A percentile compares a stretch with the other conserved stretches of the same genome.
Conservation (phyloP, 1,140 invertebrate genomes). For the Lepidurus apus region DNA sequence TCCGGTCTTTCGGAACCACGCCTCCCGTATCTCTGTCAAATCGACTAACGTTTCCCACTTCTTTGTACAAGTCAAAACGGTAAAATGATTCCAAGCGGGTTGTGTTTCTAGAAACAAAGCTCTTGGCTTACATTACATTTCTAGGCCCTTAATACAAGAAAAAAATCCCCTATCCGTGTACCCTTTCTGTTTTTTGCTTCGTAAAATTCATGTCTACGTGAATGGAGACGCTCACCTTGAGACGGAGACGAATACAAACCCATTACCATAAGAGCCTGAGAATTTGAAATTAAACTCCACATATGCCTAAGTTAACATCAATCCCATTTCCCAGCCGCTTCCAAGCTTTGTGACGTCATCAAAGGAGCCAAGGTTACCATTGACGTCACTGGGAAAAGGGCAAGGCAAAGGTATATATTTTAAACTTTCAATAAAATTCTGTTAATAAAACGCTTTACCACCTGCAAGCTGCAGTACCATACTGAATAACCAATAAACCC, state of each 20-base stretch:
- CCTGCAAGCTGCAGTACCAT: not conserved
- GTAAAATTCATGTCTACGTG: too few species aligned
- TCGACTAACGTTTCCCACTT: not conserved
- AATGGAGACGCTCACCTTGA: too few species aligned
- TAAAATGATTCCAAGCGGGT: not conserved
- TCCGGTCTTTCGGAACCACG: not conserved
- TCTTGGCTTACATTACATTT: not conserved
- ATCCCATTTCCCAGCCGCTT: not conserved
- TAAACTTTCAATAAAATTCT: not conserved
- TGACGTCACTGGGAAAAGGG: not conserved
- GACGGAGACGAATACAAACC: too few species aligned
- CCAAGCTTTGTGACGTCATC: not conserved
- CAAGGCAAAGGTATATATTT: not conserved
- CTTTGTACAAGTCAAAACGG: not conserved
- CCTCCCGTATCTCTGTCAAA: not conserved
- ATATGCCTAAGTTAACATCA: not conserved
- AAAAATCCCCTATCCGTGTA: too few species aligned
- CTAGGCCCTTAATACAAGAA: not conserved
- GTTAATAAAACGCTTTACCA: too few species aligned
- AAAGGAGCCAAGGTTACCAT: constrained; percentile 9
- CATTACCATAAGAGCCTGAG: too few species aligned
- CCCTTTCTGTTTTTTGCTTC: too few species aligned
- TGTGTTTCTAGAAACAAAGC: not conserved
- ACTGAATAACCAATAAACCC: too few species aligned
- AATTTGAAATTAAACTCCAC: too few species aligned